Evolutionary conservation across 2,888 invertebrate species (phyloP), one percentile per base, ranked within the genome.

Genomic region (Lasius platythorax): DNA sequence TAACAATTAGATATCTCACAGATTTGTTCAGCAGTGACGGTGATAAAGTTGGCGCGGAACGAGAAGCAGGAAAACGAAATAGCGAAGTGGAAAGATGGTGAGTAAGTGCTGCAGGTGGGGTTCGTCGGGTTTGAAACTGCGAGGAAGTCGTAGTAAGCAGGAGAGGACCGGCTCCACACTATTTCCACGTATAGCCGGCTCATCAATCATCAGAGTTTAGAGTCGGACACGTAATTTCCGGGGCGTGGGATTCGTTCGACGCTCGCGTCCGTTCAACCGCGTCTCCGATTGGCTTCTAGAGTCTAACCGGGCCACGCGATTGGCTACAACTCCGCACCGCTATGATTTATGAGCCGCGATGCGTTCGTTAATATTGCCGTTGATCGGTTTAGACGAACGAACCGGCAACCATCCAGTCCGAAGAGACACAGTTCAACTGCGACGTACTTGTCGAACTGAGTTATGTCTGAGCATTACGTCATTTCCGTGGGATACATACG

Each of bases 221-320:
- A 94, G 92, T 93, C 93, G 92, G 94, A 94, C 94, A 94, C 92
- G 94, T 95, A 94, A 95, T 95, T 95, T 95, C 95, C 95, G 94
- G 94, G 93, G 94, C 92, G 94, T 93, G 93, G 93, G 93, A 94
- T 94, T 93, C 93, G 93, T 93, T 93, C 93, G 93, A 92, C 91
- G 91, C 84, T 86, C 89, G 87, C 90, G 91, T 91, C 89, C 92
- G 92, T 87, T 90, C 89, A 86, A 81, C 84, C 91, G 86, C 75
- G 85, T 85, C 86, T 86, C 86, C 91, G 89, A 93, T 93, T 93
- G 92, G 93, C 87, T 83, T 85, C 81, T 85, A 83, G 73, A 83
- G 82, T 70, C 88, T 90, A 91, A 91, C 91, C 89, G 88, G 85
- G 83, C 86, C 78, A 87, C 85, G 85, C 91, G 90, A 93, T 93